phyloP scores from a whole-genome alignment of 2,888 invertebrate species.

The Clostera curtula region DNA sequence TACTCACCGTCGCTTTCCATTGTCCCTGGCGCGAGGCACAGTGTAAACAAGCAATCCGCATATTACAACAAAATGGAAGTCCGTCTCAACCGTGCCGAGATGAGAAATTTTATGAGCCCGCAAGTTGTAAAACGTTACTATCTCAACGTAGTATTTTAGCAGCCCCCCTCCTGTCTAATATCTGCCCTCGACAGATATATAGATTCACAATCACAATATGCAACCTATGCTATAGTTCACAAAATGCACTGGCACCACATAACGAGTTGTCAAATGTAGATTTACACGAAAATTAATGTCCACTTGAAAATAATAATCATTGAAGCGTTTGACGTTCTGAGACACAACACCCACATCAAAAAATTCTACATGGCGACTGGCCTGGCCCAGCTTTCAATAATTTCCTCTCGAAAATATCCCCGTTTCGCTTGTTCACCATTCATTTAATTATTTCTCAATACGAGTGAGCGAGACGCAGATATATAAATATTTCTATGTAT shows the following conservation, averaged over 20 bases:
- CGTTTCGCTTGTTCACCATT: conserved; percentile 69
- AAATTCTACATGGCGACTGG: conserved; percentile 70
- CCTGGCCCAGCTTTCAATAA: conserved; percentile 67
- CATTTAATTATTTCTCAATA: conserved; percentile 69
- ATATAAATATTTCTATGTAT: conserved; percentile 70
- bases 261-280: conserved; percentile 41
- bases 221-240: conserved; percentile 38
- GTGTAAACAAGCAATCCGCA: conserved; percentile 68
- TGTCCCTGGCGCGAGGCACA: conserved; percentile 56
- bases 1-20: conserved; percentile 70
- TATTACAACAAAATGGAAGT: conserved; percentile 74
- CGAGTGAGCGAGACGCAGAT: conserved; percentile 54
- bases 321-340: conserved; percentile 70
- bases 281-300: conserved; percentile 57
- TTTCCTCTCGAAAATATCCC: conserved; percentile 69
- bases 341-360: conserved; percentile 74
- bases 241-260: conserved; percentile 39
- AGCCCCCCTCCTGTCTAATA: conserved; percentile 70
- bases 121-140: conserved; percentile 74
- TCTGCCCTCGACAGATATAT: conserved; percentile 54
- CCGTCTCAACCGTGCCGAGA: conserved; percentile 58
- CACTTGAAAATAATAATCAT: conserved; percentile 71
- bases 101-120: conserved; percentile 64
- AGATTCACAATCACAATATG: conserved; percentile 53
- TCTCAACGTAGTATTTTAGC: conserved; percentile 73